Evolutionary conservation across 2,888 invertebrate genomes (phyloP), one percentile per base, ranked within the genome.

Genomic region (Thecophora atra): DNA sequence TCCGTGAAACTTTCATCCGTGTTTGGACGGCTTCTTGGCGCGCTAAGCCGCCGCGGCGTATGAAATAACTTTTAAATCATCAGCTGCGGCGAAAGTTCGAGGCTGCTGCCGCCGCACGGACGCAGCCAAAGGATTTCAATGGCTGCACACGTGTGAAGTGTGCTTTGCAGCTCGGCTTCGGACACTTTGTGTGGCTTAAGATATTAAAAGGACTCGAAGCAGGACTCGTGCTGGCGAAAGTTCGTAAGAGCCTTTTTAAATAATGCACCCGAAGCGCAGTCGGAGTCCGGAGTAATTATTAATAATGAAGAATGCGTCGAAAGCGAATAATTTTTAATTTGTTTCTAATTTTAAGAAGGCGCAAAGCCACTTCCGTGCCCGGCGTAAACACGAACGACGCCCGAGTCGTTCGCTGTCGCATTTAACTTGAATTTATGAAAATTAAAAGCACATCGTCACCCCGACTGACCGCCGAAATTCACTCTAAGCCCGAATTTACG

Each of bases 401-500:
- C 76, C 74, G 75, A 78, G 74, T 73, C 75, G 54, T 30, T 15
- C 11, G 54, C 37, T 42, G 62, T 63, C 73, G 76, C 77, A 81
- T 79, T 82, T 83, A 83, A 83, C 80, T 80, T 77, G 81, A 84
- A 83, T 83, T 83, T 84, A 83, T 83, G 83, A 83, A 83, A 84
- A 83, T 84, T 84, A 84, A 84, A 78, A 81, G 78, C 77, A 78
- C 15, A 65, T 63, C 65, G 13, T 60, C 26, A 28, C 72, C 5
- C 56, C 52, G 65, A 62, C 75, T 76, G 81, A 77, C 78, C 81
- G 81, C 67, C n/a, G 77, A 80, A 78, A 79, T 82, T 81, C 81
- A 81, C 83, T 82, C 17, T 62, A 11, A n/a, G 1, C 37, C 11
- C 26, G 6, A n/a, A 62, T 26, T 17, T 13, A 37, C 28, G n/a